Evolutionary conservation across 1,140 invertebrate genomes (phyloP), one percentile per base, ranked within the genome.

Genomic region (Orius laevigatus): DNA sequence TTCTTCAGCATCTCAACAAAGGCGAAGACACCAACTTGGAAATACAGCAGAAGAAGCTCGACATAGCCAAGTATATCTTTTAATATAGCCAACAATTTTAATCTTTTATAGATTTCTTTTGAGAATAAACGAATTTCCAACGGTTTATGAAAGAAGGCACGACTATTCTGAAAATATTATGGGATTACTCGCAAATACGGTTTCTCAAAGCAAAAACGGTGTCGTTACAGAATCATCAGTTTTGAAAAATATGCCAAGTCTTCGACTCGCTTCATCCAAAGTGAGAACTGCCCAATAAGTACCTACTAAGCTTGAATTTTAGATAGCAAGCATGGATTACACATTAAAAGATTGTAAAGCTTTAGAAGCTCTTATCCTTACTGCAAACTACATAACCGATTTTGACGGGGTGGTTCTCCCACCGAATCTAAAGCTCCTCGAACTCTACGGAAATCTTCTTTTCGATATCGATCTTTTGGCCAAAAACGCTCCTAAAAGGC

Each of bases 361-460:
- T 41, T 19, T 49, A 2, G 10, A 43, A 12, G 48, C 48, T 5
- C 14, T 49, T 5, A 42, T 49, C 5, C n/a, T 49, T 10, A 41
- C 38, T 6, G 33, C 38, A 2, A 49, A 49, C 32, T 42, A 39
- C 11, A 3, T 49, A 10, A 25, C 9, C 5, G 36, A 49, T 42
- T 42, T 41, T 12, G 3, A 5, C 19, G 48, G 48, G 19, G 3
- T 5, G 12, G 3, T 32, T 6, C 15, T 49, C 4, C 48, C 48
- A 12, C 10, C 15, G 8, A 38, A 49, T 16, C 11, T 49, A 12
- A 49, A 38, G 11, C 12, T 49, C 10, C 39, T 49, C 11, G 48
- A 49, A 16, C 48, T 49, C 19, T 49, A 42, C 20, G 35, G 19
- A 10, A 49, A 49, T 42, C n/a, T 25, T 2, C 41, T 49, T 18